Evolutionary conservation across 2,113 vertebrate species (phyloP), one percentile per base, ranked within the genome.

Genomic region (Ictalurus furcatus): DNA sequence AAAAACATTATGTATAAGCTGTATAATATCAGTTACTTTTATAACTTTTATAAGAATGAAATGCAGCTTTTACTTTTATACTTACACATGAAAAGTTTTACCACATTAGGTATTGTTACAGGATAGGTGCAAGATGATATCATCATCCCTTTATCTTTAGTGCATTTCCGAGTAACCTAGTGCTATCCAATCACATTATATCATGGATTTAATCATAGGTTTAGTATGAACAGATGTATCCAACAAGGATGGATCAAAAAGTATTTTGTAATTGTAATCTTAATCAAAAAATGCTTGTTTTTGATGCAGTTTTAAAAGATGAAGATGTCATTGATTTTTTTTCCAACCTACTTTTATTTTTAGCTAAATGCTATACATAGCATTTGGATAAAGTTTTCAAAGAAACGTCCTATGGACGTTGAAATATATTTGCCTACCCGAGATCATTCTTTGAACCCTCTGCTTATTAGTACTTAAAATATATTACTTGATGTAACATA

Each of bases 111-210:
- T 69, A n/a, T 69, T 69, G 67, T 69, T 69, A 69, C n/a, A 30
- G 12, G 67, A 69, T 73, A 58, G 83, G 40, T 82, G 37, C 87
- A 74, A 81, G 76, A 76, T 71, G 65, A 71, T 86, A 84, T 73
- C 25, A 76, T 85, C 37, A 90, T 74, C 59, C 6, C 4, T 14
- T n/a, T 69, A 69, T 23, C 67, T 78, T 81, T 61, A 73, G 80
- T 84, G 89, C 74, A 71, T 56, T 85, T 67, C 23, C 61, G 14
- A 63, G 73, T 76, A 76, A 40, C 54, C 4, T 13, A 16, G 1
- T 69, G n/a, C 28, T n/a, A 4, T 67, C 25, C 14, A 30, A 34
- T 34, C 14, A 34, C 17, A 34, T 69, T 69, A 69, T 6, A 16
- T 69, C n/a, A 69, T 6, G 13, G 9, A 63, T 25, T 2, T 61